These are phyloP conservation scores for Neodontobutis hainanensis DNA, from an alignment of 2,113 vertebrate genomes.

Conservation along the genomic window DNA sequence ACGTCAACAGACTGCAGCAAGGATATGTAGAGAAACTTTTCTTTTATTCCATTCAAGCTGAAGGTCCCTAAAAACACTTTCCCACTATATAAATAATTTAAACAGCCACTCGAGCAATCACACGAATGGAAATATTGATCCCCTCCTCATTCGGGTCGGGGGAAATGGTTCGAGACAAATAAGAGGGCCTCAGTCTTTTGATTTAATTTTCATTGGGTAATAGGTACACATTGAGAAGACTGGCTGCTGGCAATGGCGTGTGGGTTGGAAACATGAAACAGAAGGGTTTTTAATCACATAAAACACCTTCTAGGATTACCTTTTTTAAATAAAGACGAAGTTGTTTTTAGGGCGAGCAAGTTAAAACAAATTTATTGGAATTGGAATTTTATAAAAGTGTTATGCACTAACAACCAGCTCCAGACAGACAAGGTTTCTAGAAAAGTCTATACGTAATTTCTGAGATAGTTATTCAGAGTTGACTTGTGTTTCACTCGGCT, in stretches of 20 bases:
- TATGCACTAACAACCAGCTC: too few relatives aligned
- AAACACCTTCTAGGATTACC: too few relatives aligned
- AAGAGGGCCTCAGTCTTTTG: background rate
- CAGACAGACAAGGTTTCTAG: too few relatives aligned
- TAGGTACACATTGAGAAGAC: slow-evolving; percentile 2
- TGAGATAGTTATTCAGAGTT: too few relatives aligned
- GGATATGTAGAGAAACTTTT: background rate
- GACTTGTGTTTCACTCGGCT: too few relatives aligned
- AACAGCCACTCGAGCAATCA: slow-evolving; percentile 44
- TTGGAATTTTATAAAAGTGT: too few relatives aligned
- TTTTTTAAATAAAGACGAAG: slow-evolving; percentile 5
- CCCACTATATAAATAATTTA: slow-evolving; percentile 48
- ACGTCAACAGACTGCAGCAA: background rate
- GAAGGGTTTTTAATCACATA: slow-evolving; percentile 32
- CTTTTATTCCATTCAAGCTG: background rate
- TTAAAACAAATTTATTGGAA: background rate
- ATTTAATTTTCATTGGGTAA: slow-evolving; percentile 37
- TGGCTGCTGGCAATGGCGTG: slow-evolving; percentile 2
- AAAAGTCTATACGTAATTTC: too few relatives aligned
- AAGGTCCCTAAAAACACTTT: slow-evolving; percentile 17
- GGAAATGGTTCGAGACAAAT: slow-evolving; percentile 40
- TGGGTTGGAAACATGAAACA: slow-evolving; percentile 2
- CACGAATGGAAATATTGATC: slow-evolving; percentile 58
- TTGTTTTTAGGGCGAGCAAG: background rate
- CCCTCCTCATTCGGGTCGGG: slow-evolving; percentile 13